These are phyloP conservation scores for Telmatochromis sp. DNA, from an alignment of 2,113 vertebrate species.

Conservation along the genomic window DNA sequence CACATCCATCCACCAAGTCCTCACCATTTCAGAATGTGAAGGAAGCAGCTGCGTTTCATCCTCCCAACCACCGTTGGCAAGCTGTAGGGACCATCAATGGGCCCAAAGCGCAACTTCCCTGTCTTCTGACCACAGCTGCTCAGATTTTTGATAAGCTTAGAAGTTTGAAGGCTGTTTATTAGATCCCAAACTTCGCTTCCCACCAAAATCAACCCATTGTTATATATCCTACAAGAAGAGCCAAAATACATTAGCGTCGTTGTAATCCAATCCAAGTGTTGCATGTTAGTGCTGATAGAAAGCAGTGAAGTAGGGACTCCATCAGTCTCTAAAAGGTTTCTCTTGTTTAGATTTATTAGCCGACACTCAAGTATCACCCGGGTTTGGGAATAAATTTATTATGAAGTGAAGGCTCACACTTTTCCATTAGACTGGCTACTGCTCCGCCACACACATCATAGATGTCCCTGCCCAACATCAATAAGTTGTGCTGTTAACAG, in stretches of 20 bases:
- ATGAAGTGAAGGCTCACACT: constrained; percentile 1
- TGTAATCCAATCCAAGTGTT: constrained; percentile 30
- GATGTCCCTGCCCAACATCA: neutral
- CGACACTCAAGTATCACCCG: neutral
- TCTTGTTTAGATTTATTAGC: constrained; percentile 21
- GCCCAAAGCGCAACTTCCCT: neutral
- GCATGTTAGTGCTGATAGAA: constrained; percentile 16
- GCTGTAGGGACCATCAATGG: neutral
- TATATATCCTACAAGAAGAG: constrained; percentile 1
- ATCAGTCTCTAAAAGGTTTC: neutral
- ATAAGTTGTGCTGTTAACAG: constrained; percentile 5
- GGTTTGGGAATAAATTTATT: constrained; percentile 27
- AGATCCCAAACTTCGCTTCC: constrained; percentile 5
- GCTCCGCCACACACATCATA: neutral
- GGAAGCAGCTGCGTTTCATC: constrained; percentile 53
- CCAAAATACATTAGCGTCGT: constrained; percentile 27
- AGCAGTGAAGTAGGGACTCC: neutral
- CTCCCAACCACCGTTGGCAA: constrained; percentile 19
- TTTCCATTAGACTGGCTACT: constrained; percentile 1
- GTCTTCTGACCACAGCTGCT: constrained; percentile 36
- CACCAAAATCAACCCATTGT: constrained; percentile 16
- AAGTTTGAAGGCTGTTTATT: constrained; percentile 19
- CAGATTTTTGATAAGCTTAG: constrained; percentile 34
- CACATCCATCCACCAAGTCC: constrained; percentile 26
- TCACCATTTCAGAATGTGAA: constrained; percentile 13